Evolutionary conservation across 92 coral and sea anemone species (phyloP).

Genomic region (Chrysogorgia sp.): DNA sequence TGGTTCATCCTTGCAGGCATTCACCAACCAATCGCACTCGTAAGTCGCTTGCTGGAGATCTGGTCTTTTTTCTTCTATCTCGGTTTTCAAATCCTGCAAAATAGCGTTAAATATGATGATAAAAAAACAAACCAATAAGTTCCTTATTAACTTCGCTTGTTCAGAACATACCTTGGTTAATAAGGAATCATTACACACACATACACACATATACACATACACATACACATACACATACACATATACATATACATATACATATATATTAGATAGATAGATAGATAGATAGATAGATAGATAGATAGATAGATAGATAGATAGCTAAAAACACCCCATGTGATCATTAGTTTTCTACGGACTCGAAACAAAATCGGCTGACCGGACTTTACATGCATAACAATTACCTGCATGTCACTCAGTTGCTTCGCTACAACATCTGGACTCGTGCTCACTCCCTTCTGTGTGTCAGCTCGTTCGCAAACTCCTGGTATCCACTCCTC

Average conservation of each 20-base stretch:
- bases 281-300: too few relatives aligned
- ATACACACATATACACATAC: too few relatives aligned
- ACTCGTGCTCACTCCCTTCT: slow-evolving; percentile 75
- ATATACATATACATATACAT: too few relatives aligned
- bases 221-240: too few relatives aligned
- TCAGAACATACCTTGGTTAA: not conserved
- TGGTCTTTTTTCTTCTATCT: slow-evolving; percentile 82
- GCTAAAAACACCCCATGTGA: too few relatives aligned
- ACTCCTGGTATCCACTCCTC: slow-evolving; percentile 76
- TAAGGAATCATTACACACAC: too few relatives aligned
- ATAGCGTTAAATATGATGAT: not conserved
- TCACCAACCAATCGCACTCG: slow-evolving; percentile 80
- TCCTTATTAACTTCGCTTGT: not conserved
- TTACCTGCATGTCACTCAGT: slow-evolving; percentile 74
- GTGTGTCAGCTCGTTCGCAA: slow-evolving; percentile 64
- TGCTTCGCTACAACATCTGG: slow-evolving; percentile 81
- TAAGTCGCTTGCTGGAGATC: slow-evolving; percentile 75
- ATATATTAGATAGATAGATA: too few relatives aligned
- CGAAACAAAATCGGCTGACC: too few relatives aligned
- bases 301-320: too few relatives aligned
- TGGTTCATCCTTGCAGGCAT: slow-evolving; percentile 91
- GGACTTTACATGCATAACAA: not conserved
- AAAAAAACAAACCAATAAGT: not conserved
- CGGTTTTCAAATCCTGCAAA: slow-evolving; percentile 70
- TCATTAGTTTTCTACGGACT: too few relatives aligned